These are phyloP conservation scores for Diacarnus erythraeanus DNA, from an alignment of 37 sponge, comb jelly and placozoan genomes.

Conservation along the genomic window DNA sequence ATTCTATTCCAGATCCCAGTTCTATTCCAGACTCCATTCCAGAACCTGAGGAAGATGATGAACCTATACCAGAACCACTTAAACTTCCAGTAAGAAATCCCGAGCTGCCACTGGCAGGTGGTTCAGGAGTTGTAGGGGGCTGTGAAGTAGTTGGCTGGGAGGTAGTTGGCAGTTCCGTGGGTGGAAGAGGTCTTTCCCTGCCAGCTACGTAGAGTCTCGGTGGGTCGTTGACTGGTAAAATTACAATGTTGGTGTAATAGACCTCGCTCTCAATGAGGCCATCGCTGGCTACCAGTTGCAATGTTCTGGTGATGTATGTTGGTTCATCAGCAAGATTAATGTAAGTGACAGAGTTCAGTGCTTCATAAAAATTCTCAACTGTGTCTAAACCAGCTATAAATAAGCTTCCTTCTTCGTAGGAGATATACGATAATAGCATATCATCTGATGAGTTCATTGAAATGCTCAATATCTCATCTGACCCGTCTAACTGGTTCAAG, in stretches of 20 bases:
- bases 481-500: constrained; percentile 62
- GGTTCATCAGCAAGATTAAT: constrained; percentile 75
- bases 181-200: neutral
- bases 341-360: constrained; percentile 54
- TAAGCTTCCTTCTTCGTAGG: constrained; percentile 16
- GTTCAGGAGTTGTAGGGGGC: neutral
- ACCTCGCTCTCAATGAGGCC: constrained; percentile 52
- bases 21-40: constrained; percentile 19
- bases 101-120: neutral
- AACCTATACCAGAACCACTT: constrained; percentile 34
- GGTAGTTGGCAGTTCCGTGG: constrained; percentile 3
- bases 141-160: constrained; percentile 14
- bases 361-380: constrained; percentile 32
- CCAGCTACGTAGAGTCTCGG: constrained; percentile 58
- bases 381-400: constrained; percentile 32
- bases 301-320: constrained; percentile 24
- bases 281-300: constrained; percentile 75
- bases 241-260: constrained; percentile 46
- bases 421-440: neutral
- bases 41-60: constrained; percentile 26
- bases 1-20: constrained; percentile 18
- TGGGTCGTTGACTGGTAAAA: constrained; percentile 75
- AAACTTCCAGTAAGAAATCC: constrained; percentile 23
- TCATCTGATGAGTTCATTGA: constrained; percentile 17
- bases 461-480: constrained; percentile 35